A percentile compares a stretch with the other conserved stretches of the same genome.
These are phyloP conservation scores for Arnoldichthys spilopterus DNA, from an alignment of 2,797 vertebrate genomes.

Conservation along the genomic window DNA sequence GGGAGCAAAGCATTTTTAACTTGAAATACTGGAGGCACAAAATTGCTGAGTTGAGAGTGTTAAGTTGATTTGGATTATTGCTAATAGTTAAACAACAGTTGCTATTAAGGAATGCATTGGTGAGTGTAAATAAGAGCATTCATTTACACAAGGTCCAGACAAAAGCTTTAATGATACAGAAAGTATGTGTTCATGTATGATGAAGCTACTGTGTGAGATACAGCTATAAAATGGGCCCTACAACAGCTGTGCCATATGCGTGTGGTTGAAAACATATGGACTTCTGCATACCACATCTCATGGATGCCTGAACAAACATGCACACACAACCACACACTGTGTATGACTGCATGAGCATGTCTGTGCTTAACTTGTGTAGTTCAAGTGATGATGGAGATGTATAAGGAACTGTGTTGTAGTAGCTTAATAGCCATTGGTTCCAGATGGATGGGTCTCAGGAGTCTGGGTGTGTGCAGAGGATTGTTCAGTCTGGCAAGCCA, in stretches of 20 bases:
- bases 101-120: no score
- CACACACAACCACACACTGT: background rate
- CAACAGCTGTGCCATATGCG: background rate
- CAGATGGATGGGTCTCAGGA: slow-evolving; percentile 3
- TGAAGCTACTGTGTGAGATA: no score
- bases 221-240: no score
- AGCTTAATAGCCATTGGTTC: background rate
- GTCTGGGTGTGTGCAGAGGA: background rate
- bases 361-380: background rate
- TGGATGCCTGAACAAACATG: background rate
- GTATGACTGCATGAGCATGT: background rate
- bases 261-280: background rate
- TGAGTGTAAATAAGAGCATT: no score
- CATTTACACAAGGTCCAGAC: no score
- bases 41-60: no score
- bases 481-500: background rate
- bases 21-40: no score
- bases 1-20: no score
- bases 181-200: no score
- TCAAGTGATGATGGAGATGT: background rate
- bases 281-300: background rate
- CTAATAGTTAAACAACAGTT: no score
- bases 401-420: background rate
- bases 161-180: no score
- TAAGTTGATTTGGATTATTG: no score